Base-by-base conservation (phyloP, 2,113 vertebrate genomes). In the Lamprotornis superbus region DNA sequence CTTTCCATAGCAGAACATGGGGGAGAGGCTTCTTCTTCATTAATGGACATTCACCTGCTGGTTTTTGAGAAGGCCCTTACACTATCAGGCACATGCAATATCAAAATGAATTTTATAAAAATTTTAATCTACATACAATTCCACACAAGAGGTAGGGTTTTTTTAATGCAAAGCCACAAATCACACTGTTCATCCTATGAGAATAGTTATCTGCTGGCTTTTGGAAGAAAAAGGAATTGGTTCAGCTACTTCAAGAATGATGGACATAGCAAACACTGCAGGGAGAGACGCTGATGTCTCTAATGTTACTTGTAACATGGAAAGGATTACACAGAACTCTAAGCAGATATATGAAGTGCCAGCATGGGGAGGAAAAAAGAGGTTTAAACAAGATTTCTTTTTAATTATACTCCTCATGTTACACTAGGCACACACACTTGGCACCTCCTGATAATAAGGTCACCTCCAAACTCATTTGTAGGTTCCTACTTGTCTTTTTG, bases 111-210 rank as follows among this genome's bases (percentile, higher is more conserved):
- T 55, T 83, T 83, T 67, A 52, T 28, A 50, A 39, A 5, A 14
- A 28, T 27, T 81, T 93, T 39, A 42, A 73, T 50, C 25, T 59
- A 50, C 17, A 25, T 18, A 33, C 6, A 67, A 27, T 40, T 81
- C 23, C 52, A 87, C 69, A 39, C 14, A 39, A 18, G 33, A 37
- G 3, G 11, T 50, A 31, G 12, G 5, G 10, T 0, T 0, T 4
- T 50, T 89, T 31, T 16, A 49, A 80, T 20, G 31, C 44, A 90
- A 90, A 74, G 40, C 25, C 37, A 70, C 5, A 28, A 77, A 86
- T 63, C 7, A 27, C 24, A 49, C 15, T 24, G 27, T 7, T 88
- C 9, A 35, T 74, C 44, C 37, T 60, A 4, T 57, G 53, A 30
- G 10, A 65, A 84, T 35, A 30, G 44, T 25, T 0, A 79, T n/a